Evolutionary conservation across 2,113 vertebrate species (phyloP).

Genomic region (Australoheros scitulus): DNA sequence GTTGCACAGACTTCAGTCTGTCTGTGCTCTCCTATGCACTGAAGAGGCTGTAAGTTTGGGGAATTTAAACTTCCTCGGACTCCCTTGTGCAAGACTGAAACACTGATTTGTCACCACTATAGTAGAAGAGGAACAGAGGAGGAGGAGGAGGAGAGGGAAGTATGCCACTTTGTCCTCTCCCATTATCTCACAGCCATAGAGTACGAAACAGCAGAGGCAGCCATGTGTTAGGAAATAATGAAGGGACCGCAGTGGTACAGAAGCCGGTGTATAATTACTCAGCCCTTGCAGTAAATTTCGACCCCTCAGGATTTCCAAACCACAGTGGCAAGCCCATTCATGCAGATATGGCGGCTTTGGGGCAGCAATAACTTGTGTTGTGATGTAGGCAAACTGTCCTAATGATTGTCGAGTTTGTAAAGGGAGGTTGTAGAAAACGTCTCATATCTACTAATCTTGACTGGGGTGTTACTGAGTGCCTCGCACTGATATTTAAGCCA

Average conservation of each 20-base stretch:
- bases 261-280: conserved; percentile 67
- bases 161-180: conserved; percentile 9
- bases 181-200: conserved; percentile 52
- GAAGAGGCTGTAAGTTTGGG: conserved; percentile 3
- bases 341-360: conserved; percentile 56
- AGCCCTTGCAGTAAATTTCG: conserved; percentile 57
- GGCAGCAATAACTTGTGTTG: conserved; percentile 50
- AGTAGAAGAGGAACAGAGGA: conserved; percentile 18
- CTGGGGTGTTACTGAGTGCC: conserved; percentile 40
- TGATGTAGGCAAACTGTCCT: conserved; percentile 46
- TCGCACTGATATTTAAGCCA: conserved; percentile 51
- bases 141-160: neutral
- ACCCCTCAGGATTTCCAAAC: conserved; percentile 61
- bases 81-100: conserved; percentile 47
- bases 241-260: conserved; percentile 51
- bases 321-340: conserved; percentile 41
- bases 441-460: conserved; percentile 34
- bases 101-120: conserved; percentile 35
- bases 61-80: conserved; percentile 40
- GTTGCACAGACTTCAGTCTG: neutral
- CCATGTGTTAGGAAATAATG: conserved; percentile 65
- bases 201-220: conserved; percentile 57
- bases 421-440: conserved; percentile 25
- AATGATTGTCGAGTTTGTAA: conserved; percentile 55
- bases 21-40: neutral